Base-by-base conservation (phyloP, 1,140 invertebrate species). In the Homalodisca vitripennis region DNA sequence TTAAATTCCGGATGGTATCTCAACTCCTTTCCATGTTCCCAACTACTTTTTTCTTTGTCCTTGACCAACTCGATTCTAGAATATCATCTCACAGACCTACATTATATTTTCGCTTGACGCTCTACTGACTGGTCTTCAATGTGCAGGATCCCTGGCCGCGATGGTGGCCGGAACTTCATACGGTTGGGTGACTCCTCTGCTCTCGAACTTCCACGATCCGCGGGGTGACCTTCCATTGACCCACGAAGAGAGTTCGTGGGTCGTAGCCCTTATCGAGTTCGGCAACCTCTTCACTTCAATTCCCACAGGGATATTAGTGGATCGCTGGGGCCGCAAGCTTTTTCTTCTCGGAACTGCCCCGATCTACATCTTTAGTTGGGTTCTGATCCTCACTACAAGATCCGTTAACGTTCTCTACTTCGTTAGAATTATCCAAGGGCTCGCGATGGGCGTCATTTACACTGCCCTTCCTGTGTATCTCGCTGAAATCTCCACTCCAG, bases 401-500 rank as follows among this genome's bases (percentile, higher is more conserved):
- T 70, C 72, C 10, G 60, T 80, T 66, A 82, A 86, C 79, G 77
- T 90, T 17, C 88, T 90, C n/a, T 77, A 73, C 62, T 57, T 75
- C 17, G 73, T 72, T n/a, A 55, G 73, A 65, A 34, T 74, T 27
- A 55, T 77, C n/a, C 67, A 72, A 72, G 93, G 93, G 27, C 76
- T 93, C 13, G 87, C 84, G 3, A 83, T 91, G 3, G 90, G 92
- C 0, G 85, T 91, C 73, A 82, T 89, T 0, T 93, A 91, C 78
- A 90, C 92, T 0, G 85, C 88, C 13, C 83, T 88, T 1, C 92
- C 92, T 0, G 90, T 95, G 84, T 97, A 95, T 78, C 85, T 92
- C 68, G 92, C 92, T 27, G 93, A 95, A 81, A 93, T 94, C 47
- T 88, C 74, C 13, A 68, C 70, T 0, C 60, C 72, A 13, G 57